Base-by-base conservation (phyloP, 2,113 vertebrate species). In the Dicerorhinus sumatrensis region DNA sequence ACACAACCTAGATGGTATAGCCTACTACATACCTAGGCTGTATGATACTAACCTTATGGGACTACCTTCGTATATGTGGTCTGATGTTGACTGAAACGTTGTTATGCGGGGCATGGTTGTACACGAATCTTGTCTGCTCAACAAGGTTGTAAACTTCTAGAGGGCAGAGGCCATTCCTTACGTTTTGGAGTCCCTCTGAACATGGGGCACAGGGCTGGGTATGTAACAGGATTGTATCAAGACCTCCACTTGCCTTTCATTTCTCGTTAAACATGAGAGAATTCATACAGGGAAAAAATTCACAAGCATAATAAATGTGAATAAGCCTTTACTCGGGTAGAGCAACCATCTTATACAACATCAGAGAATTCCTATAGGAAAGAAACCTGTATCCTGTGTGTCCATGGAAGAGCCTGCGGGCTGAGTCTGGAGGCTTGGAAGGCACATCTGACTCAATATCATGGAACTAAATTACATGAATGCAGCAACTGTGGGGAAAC, bases 221-320 rank as follows among this genome's bases (percentile, higher is more conserved):
- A n/a, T 0, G 0, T 46, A 77, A 95, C 0, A 56, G 76, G 36
- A 4, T 77, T 96, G 91, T 80, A 63, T 0, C 33, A 77, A 96
- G 91, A 70, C 42, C 54, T 96, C 87, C 60, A 36, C 27, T 91
- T 82, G 67, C 54, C 65, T 89, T 95, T 56, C 8, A 1, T 56
- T 91, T 95, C 79, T 94, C 85, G 39, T 84, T 77, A 96, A 96
- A 94, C 77, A 46, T 54, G 46, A 81, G 81, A 84, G 81, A 91
- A 54, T 84, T 86, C 54, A 65, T 25, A 36, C 72, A 85, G 67
- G 23, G 86, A 60, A 65, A 72, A 84, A 31, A 62, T 51, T 63
- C 42, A 0, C 5, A 73, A 65, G 51, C 65, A 10, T 69, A 70
- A 54, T 82, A 60, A 77, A 73, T 18, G 79, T 81, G 73, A 87